Evolutionary conservation across 2,113 vertebrate species (phyloP).

Genomic region (Rattus rattus): DNA sequence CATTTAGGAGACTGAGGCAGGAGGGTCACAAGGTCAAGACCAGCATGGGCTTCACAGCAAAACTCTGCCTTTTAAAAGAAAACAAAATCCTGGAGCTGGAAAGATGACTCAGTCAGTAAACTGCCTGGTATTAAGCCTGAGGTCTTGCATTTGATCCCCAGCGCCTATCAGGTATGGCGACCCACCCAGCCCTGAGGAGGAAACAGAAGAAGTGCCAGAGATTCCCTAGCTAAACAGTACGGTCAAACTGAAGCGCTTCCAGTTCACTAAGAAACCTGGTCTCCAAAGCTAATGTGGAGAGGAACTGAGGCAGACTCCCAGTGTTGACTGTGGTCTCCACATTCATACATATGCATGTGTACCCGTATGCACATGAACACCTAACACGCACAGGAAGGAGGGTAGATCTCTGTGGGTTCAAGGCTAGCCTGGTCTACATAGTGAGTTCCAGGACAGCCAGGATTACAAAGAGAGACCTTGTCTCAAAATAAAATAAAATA

Average conservation of each 20-base stretch:
- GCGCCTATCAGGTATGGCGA: too few species aligned
- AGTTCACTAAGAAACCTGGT: neutral
- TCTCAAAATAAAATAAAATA: neutral
- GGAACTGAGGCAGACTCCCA: neutral
- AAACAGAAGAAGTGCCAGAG: neutral
- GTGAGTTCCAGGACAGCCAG: neutral
- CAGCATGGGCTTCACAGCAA: neutral
- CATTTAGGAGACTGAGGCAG: neutral
- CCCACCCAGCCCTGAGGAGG: neutral
- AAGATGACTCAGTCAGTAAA: neutral
- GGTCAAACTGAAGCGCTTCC: neutral
- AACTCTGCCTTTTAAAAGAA: neutral
- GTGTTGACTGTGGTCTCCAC: neutral
- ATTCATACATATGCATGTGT: neutral
- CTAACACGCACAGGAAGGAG: neutral
- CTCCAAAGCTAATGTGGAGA: neutral
- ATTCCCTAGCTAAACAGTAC: neutral
- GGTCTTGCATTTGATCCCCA: neutral
- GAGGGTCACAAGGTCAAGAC: neutral
- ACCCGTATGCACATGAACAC: neutral
- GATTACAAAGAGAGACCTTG: neutral
- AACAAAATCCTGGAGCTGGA: too few species aligned
- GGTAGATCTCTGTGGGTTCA: neutral
- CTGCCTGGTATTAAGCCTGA: neutral
- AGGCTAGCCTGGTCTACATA: neutral